phyloP scores from a whole-genome alignment of 2,888 invertebrate genomes.

The Morpho achilles region DNA sequence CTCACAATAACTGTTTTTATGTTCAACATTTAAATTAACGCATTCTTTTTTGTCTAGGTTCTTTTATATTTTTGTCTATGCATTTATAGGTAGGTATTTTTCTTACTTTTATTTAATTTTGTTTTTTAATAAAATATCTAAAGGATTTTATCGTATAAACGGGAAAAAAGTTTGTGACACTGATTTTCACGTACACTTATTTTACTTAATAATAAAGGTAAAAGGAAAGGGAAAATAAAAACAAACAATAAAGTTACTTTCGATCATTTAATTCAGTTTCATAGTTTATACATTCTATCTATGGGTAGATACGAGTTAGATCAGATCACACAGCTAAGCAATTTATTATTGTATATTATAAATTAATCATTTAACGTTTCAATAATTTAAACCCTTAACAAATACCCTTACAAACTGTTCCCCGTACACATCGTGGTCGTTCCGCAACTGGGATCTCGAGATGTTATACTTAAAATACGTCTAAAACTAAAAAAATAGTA shows the following conservation, averaged over 20 bases:
- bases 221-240: constrained; percentile 40
- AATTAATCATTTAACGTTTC: constrained; percentile 50
- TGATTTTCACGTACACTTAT: no score
- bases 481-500: constrained; percentile 55
- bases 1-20: no score
- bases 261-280: constrained; percentile 72
- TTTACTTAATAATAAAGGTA: no score
- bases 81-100: no score
- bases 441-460: constrained; percentile 44
- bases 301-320: constrained; percentile 70
- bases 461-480: constrained; percentile 54
- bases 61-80: no score
- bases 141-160: no score
- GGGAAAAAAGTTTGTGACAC: no score
- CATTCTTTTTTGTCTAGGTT: no score
- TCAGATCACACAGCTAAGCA: constrained; percentile 78
- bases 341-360: constrained; percentile 69
- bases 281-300: constrained; percentile 69
- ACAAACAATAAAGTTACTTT: constrained; percentile 61
- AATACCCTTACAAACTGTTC: constrained; percentile 71
- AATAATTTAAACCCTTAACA: constrained; percentile 71
- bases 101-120: no score
- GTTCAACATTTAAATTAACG: no score
- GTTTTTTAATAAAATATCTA: no score
- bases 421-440: constrained; percentile 58